Base-by-base conservation (phyloP, 1,140 invertebrate species). In the Caenorhabditis brenneri region DNA sequence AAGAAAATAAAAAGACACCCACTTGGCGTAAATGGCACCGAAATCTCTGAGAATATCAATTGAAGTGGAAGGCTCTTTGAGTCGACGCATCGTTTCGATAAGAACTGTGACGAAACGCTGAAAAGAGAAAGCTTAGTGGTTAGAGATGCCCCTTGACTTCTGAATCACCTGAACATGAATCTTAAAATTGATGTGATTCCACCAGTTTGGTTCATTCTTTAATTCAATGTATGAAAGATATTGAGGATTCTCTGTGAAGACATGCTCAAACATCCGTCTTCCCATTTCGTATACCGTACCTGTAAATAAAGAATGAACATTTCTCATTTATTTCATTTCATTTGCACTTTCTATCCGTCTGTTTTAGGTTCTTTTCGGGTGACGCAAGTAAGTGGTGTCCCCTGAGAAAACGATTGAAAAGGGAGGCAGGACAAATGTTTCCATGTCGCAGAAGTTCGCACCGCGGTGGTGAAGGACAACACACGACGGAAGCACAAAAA, bases 281-380 rank as follows among this genome's bases (percentile, higher is more conserved):
- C 82, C 82, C 82, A 83, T 74, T n/a, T 83, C 82, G 24, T 83
- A 83, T n/a, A 83, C 55, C 6, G 82, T 83, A n/a, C 46, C 82
- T 83, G 53, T 36, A 80, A 79, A 19, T 27, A 24, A n/a, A 29
- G 27, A 58, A 49, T n/a, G 39, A 42, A 42, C 39, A 6, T 12
- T 42, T 42, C 12, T 42, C 12, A 42, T 42, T 42, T 12, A 42
- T 6, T 42, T 42, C 12, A 12, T 42, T 42, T 42, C 39, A 42
- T 39, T 79, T 79, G 74, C 29, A 46, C 39, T 49, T n/a, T 49
- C 15, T 79, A 12, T 19, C 46, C 48, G 48, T 31, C 10, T 80
- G 39, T 51, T 51, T 31, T 31, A 15, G 29, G 10, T n/a, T 48
- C 60, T 58, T 7, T 27, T 3, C 1, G 33, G n/a, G 36, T 74